phyloP scores from a whole-genome alignment of 2,797 vertebrate genomes.

The Falco peregrinus region DNA sequence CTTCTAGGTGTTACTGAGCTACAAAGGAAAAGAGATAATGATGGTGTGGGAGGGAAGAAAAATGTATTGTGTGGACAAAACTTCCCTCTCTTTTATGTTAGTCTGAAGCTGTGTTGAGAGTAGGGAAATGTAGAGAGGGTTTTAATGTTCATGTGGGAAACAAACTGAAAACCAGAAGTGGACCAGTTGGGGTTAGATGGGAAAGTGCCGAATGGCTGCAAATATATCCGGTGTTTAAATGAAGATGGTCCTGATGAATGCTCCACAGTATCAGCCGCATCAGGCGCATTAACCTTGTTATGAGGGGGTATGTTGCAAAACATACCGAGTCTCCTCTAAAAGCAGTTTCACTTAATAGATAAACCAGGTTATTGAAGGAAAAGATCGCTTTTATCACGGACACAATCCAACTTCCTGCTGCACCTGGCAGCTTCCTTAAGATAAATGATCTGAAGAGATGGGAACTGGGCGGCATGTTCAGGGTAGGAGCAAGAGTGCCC shows the following conservation, averaged over 20 bases:
- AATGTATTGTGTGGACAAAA: neutral
- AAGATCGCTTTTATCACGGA: neutral
- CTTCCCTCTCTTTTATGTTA: neutral
- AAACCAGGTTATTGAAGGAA: conserved; percentile 39
- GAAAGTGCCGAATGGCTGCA: neutral
- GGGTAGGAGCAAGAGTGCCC: neutral
- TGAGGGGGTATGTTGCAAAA: neutral
- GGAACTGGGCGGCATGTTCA: rapidly evolving
- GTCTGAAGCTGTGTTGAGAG: neutral
- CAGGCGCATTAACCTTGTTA: neutral
- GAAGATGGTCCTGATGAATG: neutral
- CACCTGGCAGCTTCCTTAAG: conserved; percentile 26
- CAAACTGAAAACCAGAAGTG: neutral
- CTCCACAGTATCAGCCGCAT: neutral
- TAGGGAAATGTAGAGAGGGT: neutral
- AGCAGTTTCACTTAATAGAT: conserved; percentile 23
- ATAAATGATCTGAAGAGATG: neutral
- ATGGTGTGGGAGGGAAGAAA: conserved; percentile 6
- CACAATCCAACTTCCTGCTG: neutral
- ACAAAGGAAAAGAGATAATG: neutral
- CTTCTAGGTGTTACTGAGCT: conserved; percentile 25
- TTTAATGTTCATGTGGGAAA: neutral
- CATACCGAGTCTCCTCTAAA: neutral
- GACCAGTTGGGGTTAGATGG: neutral
- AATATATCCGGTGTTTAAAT: neutral